Evolutionary conservation across 1,140 invertebrate genomes (phyloP).

Genomic region (Argopecten irradians): DNA sequence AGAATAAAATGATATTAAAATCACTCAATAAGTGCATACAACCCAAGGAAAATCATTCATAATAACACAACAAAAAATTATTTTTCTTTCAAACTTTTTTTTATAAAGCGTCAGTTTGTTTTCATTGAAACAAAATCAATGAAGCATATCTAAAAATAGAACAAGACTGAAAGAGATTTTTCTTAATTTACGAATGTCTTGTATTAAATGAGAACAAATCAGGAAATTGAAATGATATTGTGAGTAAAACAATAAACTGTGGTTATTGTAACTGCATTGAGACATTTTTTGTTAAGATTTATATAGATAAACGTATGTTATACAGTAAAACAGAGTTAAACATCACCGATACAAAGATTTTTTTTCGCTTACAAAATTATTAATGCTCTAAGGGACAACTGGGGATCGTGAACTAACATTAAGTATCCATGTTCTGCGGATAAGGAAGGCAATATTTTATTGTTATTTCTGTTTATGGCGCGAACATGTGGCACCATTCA

Average conservation of each 20-base stretch:
- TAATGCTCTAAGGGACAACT: not conserved
- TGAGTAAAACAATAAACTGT: not conserved
- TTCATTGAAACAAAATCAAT: not conserved
- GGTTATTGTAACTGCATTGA: not conserved
- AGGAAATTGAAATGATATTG: not conserved
- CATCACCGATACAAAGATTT: not conserved
- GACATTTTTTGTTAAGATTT: not conserved
- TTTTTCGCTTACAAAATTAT: not conserved
- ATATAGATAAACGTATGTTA: no score
- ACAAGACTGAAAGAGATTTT: not conserved
- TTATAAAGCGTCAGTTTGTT: not conserved
- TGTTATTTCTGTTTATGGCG: not conserved
- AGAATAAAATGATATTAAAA: no score
- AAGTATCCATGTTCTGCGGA: not conserved
- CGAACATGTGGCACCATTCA: not conserved
- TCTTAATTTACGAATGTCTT: not conserved
- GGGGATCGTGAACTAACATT: not conserved
- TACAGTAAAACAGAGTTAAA: not conserved
- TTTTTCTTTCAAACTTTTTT: not conserved
- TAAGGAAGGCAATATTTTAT: not conserved
- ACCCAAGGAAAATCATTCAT: not conserved
- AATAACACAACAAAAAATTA: not conserved
- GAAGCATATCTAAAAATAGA: not conserved
- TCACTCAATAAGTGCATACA: not conserved
- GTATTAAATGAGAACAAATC: not conserved